These are phyloP conservation scores for Diadromus collaris DNA, from an alignment of 2,888 invertebrate genomes.

Conservation along the genomic window DNA sequence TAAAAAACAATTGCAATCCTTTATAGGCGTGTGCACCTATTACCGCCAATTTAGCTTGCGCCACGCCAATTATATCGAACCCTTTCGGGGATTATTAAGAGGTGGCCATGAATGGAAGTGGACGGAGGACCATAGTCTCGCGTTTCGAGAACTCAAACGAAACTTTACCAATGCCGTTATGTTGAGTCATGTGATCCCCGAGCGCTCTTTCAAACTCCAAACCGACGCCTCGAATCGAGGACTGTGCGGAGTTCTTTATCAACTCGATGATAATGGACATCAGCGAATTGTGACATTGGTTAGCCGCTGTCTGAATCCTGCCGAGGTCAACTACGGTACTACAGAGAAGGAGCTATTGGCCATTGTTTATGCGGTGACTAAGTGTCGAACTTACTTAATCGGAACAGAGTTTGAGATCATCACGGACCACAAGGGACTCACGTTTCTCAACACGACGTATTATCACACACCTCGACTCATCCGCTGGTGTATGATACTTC, in stretches of 20 bases:
- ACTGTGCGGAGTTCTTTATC: constrained; percentile 61
- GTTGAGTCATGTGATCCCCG: constrained; percentile 49
- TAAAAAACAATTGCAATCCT: constrained; percentile 63
- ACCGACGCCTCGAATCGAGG: constrained; percentile 44
- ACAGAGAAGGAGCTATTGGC: no score
- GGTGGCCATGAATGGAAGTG: constrained; percentile 41
- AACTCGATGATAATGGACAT: constrained; percentile 33
- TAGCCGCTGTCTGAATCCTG: no score
- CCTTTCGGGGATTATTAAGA: constrained; percentile 48
- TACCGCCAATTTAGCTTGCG: constrained; percentile 27
- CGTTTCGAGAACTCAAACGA: constrained; percentile 45
- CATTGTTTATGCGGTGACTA: no score
- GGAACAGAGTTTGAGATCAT: no score
- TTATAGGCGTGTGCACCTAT: constrained; percentile 46
- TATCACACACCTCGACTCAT: constrained; percentile 30
- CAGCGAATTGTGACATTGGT: constrained; percentile 61
- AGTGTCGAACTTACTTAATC: constrained; percentile 28
- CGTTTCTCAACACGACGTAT: constrained; percentile 17
- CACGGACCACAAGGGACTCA: constrained; percentile 47
- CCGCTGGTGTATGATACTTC: constrained; percentile 43
- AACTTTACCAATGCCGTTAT: constrained; percentile 45
- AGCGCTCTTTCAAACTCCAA: no score
- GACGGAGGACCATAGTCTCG: constrained; percentile 44
- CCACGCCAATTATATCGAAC: constrained; percentile 26
- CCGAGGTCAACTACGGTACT: no score